Evolutionary conservation across 2,113 vertebrate species (phyloP), one percentile per base, ranked within the genome.

Genomic region (Strix uralensis): DNA sequence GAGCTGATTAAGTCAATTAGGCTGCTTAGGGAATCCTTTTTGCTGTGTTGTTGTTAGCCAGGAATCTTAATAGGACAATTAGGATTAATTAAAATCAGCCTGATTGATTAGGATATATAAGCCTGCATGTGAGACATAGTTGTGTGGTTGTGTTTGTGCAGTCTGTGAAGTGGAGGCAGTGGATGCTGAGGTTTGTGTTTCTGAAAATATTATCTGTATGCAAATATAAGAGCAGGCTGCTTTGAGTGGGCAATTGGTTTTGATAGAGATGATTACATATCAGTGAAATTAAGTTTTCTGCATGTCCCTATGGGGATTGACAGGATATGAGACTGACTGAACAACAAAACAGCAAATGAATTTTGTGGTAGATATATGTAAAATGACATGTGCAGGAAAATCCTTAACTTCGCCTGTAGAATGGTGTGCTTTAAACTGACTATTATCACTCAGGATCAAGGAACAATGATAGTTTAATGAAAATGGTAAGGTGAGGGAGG

Each of bases 31-130:
- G 94, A 97, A 93, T 94, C 77, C 65, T 97, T 92, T 81, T 73
- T 96, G 57, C 90, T 90, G 72, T 95, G 70, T 84, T 97, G 88
- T 89, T 96, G 87, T 86, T 97, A 97, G 67, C 83, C 93, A 94
- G 65, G 77, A 97, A 95, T 58, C 77, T 92, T 95, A 96, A 97
- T 95, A 95, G 95, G 95, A 96, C 81, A 96, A 96, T 97, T 97
- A 96, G 82, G 81, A 96, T 97, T 98, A 97, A 97, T 98, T 97
- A 97, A 97, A 97, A 96, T 94, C 67, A 94, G 71, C 66, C 78
- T 96, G 92, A 97, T 97, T 96, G 93, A 97, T 97, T 96, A 94
- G 96, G 42, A 44, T 95, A 46, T 69, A 83, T 94, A 87, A 97
- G 96, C 46, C 74, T 94, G 59, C 74, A 73, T 1, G 5, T 84